A percentile compares a stretch with the other conserved stretches of the same genome.
Conservation (phyloP, 2,113 vertebrate genomes). For the Pardalotus punctatus region DNA sequence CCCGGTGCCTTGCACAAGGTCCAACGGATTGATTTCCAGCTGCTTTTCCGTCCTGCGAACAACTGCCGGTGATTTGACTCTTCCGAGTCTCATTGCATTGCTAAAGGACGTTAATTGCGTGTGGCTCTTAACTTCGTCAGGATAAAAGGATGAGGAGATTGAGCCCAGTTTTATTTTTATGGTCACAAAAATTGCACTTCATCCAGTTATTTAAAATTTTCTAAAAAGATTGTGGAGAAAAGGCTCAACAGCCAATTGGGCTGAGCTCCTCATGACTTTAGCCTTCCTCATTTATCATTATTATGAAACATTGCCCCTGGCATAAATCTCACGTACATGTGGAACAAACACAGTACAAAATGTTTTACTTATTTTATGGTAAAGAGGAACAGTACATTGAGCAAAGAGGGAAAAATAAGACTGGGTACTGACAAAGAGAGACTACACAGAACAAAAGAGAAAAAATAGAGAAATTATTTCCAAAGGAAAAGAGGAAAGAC, state of each 20-base stretch:
- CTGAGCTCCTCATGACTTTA: not conserved
- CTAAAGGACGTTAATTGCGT: not conserved
- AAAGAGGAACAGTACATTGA: not conserved
- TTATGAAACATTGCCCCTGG: not conserved
- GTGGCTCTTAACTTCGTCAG: not conserved
- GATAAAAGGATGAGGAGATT: not conserved
- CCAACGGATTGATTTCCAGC: not conserved
- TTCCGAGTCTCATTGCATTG: not conserved
- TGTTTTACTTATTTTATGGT: conserved; percentile 13
- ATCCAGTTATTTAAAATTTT: not conserved
- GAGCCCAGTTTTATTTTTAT: not conserved
- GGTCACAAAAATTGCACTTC: not conserved
- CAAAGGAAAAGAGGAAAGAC: not conserved
- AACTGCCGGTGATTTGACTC: not conserved
- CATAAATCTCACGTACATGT: not conserved
- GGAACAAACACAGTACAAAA: conserved; percentile 32
- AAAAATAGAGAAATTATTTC: not conserved
- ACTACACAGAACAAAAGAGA: not conserved
- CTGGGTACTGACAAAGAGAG: not conserved
- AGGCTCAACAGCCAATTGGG: not conserved
- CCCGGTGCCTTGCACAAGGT: not conserved
- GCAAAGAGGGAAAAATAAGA: conserved; percentile 15
- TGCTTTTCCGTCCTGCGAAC: not conserved
- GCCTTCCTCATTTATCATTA: not conserved
- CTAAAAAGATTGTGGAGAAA: not conserved